These are phyloP conservation scores for Neoscelio sp. DNA, from an alignment of 2,888 invertebrate genomes.

Conservation along the genomic window DNA sequence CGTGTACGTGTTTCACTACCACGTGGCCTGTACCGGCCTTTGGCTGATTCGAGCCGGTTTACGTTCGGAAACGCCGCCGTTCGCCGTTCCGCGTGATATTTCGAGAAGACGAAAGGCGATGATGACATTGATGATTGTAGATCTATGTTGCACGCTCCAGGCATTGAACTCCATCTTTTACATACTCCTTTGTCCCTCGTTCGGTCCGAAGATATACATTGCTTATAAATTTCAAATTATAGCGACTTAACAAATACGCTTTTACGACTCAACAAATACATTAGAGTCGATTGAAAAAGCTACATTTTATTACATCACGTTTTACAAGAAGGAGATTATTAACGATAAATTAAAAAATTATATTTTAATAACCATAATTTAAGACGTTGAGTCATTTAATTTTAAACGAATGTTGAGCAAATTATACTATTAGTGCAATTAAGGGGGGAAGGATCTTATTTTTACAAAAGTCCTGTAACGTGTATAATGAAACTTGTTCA, in stretches of 20 bases:
- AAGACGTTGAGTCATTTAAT: too few relatives aligned
- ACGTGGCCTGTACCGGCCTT: conserved; percentile 57
- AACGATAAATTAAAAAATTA: too few relatives aligned
- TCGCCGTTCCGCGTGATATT: conserved; percentile 29
- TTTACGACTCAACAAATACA: too few relatives aligned
- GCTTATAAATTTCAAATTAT: conserved; percentile 6
- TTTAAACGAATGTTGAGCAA: too few relatives aligned
- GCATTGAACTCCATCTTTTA: conserved; percentile 8
- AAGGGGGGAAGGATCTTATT: too few relatives aligned
- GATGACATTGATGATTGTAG: conserved; percentile 59
- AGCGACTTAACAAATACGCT: not conserved
- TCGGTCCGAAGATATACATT: not conserved
- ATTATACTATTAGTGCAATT: not conserved
- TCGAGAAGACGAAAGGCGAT: conserved; percentile 44
- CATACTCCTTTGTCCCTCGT: conserved; percentile 2
- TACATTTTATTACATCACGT: too few relatives aligned
- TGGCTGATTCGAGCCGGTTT: conserved; percentile 59
- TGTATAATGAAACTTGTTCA: not conserved
- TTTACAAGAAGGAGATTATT: too few relatives aligned
- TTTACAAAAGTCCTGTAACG: too few relatives aligned
- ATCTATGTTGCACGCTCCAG: conserved; percentile 19
- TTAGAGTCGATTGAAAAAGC: too few relatives aligned
- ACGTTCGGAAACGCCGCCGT: conserved; percentile 26
- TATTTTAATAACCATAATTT: not conserved
- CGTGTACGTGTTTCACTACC: conserved; percentile 54